These are phyloP conservation scores for Hexactinellida sp. DNA, from an alignment of 37 sponge, comb jelly and placozoan genomes.

Conservation along the genomic window DNA sequence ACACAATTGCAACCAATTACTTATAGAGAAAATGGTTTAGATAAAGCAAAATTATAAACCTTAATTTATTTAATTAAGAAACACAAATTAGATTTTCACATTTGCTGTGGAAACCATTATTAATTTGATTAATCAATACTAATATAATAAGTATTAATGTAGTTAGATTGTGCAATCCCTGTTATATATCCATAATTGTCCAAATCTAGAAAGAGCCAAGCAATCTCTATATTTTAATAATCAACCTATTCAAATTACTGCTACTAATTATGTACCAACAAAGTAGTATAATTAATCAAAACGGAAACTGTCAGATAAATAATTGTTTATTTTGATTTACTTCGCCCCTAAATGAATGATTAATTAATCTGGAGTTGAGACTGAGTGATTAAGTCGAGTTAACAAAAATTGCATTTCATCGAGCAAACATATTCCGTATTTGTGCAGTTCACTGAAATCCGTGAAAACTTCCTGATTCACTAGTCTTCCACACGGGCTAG, in stretches of 20 bases:
- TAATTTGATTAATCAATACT: too few relatives aligned
- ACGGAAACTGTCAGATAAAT: background rate
- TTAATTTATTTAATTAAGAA: too few relatives aligned
- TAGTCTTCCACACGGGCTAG: background rate
- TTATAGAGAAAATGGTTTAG: too few relatives aligned
- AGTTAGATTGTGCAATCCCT: too few relatives aligned
- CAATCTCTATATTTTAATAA: background rate
- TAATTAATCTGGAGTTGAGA: background rate
- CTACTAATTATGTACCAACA: background rate
- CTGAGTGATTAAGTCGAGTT: background rate
- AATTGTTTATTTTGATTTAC: background rate
- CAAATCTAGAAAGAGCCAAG: background rate
- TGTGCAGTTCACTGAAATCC: background rate
- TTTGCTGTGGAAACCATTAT: too few relatives aligned
- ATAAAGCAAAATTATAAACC: too few relatives aligned
- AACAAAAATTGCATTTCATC: background rate
- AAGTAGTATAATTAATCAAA: background rate
- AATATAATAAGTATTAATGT: too few relatives aligned
- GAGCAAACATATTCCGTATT: background rate
- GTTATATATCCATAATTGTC: too few relatives aligned
- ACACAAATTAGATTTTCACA: too few relatives aligned
- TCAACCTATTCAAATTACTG: background rate
- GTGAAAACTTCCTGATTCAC: background rate
- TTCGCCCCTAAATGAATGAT: too few relatives aligned
- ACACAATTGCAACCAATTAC: too few relatives aligned